These are phyloP conservation scores for Cotesia vestalis DNA, from an alignment of 1,140 invertebrate species.

Conservation along the genomic window DNA sequence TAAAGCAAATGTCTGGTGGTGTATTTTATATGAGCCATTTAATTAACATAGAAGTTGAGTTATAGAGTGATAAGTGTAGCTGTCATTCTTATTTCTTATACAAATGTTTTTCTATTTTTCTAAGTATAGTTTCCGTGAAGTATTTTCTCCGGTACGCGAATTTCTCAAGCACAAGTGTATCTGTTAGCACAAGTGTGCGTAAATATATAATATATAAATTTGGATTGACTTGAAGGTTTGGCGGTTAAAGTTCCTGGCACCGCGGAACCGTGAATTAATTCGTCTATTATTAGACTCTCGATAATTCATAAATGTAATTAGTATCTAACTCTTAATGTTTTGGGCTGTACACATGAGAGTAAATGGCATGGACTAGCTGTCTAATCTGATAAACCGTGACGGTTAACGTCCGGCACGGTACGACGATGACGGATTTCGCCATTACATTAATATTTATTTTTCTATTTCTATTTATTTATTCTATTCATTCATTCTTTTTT, in stretches of 20 bases:
- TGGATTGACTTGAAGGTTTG: too few species aligned
- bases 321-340: constrained; percentile 5
- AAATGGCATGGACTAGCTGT: constrained; percentile 14
- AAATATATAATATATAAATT: too few species aligned
- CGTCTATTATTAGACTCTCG: background rate
- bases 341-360: background rate
- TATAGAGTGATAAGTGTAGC: constrained; percentile 5
- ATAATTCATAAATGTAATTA: constrained; percentile 35
- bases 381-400: constrained; percentile 34
- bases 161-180: too few species aligned
- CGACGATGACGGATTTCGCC: constrained; percentile 35
- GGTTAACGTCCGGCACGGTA: constrained; percentile 35
- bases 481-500: constrained; percentile 31
- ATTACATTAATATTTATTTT: constrained; percentile 35
- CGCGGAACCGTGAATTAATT: too few species aligned
- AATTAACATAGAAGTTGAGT: constrained; percentile 6
- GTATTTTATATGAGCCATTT: constrained; percentile 4
- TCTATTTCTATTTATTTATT: constrained; percentile 28
- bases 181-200: too few species aligned
- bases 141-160: too few species aligned
- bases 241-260: too few species aligned
- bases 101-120: background rate
- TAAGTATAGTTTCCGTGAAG: too few species aligned
- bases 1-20: background rate
- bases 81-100: too few species aligned